phyloP scores from a whole-genome alignment of 2,113 vertebrate species.

The Oreotragus oreotragus region DNA sequence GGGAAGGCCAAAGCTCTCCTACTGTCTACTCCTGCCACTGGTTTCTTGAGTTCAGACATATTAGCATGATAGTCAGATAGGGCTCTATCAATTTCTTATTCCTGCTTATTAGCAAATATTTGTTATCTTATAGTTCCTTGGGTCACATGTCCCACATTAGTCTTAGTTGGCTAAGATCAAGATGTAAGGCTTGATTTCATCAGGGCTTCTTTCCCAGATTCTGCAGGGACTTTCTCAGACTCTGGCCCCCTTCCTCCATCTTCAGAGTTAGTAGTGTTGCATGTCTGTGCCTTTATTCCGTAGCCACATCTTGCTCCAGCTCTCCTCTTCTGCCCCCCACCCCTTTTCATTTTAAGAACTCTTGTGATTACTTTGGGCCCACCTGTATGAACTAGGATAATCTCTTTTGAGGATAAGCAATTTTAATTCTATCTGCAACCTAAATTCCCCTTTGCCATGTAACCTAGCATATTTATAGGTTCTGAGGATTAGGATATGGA shows the following conservation, averaged over 20 bases:
- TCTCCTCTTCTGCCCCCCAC: not conserved
- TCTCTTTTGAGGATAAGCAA: not conserved
- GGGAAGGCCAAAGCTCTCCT: not conserved
- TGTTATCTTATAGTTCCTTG: not conserved
- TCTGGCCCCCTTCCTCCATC: not conserved
- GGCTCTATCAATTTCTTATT: not conserved
- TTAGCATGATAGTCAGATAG: not conserved
- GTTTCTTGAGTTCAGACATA: not conserved
- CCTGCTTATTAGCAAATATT: not conserved
- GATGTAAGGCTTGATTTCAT: not conserved
- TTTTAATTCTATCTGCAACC: not conserved
- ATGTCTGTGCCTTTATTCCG: not conserved
- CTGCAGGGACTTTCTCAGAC: not conserved
- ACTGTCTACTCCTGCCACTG: not conserved
- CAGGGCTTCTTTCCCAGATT: not conserved
- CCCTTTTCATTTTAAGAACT: not conserved
- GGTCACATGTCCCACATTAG: not conserved
- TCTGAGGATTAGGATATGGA: not conserved
- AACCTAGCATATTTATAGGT: not conserved
- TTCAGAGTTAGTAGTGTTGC: not conserved
- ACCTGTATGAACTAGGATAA: not conserved
- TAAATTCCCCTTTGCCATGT: not conserved
- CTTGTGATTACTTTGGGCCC: not conserved
- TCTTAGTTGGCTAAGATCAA: not conserved
- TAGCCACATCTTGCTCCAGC: not conserved